A percentile compares a stretch with the other conserved stretches of the same genome.
These are phyloP conservation scores for Gortyna flavago DNA, from an alignment of 2,888 invertebrate species.

Conservation along the genomic window DNA sequence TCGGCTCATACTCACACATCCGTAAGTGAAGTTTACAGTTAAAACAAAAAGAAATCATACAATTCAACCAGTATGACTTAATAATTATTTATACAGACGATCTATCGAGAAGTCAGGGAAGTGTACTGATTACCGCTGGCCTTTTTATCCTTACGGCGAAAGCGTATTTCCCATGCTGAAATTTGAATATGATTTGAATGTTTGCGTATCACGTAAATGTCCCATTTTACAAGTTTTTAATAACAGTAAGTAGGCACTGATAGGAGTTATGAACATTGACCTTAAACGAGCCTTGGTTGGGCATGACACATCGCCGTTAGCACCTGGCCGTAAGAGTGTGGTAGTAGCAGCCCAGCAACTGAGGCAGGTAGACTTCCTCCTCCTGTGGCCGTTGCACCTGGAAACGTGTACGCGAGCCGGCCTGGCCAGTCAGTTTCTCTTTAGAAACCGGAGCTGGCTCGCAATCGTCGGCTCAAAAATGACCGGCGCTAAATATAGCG, in stretches of 20 bases:
- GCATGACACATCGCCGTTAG: slow-evolving; percentile 21
- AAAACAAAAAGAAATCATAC: slow-evolving; percentile 42
- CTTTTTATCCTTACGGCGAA: background rate
- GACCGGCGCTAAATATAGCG: slow-evolving; percentile 85
- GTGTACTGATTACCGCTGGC: background rate
- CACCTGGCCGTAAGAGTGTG: slow-evolving; percentile 6
- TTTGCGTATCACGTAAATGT: slow-evolving; percentile 16
- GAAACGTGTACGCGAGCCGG: slow-evolving; percentile 63
- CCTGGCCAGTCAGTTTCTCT: slow-evolving; percentile 76
- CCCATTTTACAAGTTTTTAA: slow-evolving; percentile 7
- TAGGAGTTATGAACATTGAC: slow-evolving; percentile 12
- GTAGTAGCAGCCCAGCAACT: slow-evolving; percentile 38
- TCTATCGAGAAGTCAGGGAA: background rate
- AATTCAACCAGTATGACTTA: slow-evolving; percentile 6
- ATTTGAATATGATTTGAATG: slow-evolving; percentile 14
- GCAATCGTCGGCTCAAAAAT: slow-evolving; percentile 84
- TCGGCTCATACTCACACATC: slow-evolving; percentile 51
- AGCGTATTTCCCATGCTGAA: background rate
- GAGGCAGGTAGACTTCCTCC: slow-evolving; percentile 49
- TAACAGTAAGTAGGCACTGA: slow-evolving; percentile 13
- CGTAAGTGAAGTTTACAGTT: slow-evolving; percentile 45
- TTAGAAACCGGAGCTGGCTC: slow-evolving; percentile 88
- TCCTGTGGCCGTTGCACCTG: slow-evolving; percentile 64
- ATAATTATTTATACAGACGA: background rate
- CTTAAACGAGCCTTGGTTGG: slow-evolving; percentile 10